A percentile compares a stretch with the other conserved stretches of the same genome.
phyloP scores from a whole-genome alignment of 2,797 vertebrate species.

The Enteromius thamalakanensis region DNA sequence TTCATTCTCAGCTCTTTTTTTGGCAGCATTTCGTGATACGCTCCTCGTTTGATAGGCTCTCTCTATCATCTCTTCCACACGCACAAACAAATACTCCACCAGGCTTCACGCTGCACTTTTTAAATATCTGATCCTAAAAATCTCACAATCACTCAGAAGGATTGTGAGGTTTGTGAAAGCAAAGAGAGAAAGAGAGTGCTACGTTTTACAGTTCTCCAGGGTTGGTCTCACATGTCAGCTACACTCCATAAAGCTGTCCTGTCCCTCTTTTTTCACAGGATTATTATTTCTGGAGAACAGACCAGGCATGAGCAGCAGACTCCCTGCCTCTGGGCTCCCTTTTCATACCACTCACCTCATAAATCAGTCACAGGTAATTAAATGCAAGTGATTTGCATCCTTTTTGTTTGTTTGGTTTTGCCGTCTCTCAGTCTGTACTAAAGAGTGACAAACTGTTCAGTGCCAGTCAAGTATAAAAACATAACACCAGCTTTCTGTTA shows the following conservation, averaged over 20 bases:
- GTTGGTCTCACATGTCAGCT: constrained; percentile 73
- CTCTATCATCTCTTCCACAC: constrained; percentile 33
- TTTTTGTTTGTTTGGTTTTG: constrained; percentile 76
- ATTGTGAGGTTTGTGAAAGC: constrained; percentile 29
- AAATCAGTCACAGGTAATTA: constrained; percentile 87
- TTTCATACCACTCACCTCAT: constrained; percentile 83
- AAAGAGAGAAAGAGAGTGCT: constrained; percentile 50
- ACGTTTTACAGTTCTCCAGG: constrained; percentile 60
- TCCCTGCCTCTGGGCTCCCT: constrained; percentile 75
- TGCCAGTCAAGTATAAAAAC: constrained; percentile 47
- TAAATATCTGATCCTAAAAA: constrained; percentile 38
- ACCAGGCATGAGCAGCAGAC: constrained; percentile 70
- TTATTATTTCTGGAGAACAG: constrained; percentile 81
- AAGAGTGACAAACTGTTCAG: constrained; percentile 49
- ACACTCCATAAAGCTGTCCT: constrained; percentile 84
- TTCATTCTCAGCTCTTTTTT: constrained; percentile 4
- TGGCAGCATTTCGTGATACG: background rate
- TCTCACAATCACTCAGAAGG: constrained; percentile 26
- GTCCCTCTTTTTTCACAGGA: constrained; percentile 66
- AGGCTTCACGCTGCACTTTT: constrained; percentile 6
- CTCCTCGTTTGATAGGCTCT: background rate
- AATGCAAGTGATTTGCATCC: constrained; percentile 84
- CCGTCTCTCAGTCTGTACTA: constrained; percentile 54
- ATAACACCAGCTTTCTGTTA: constrained; percentile 3
- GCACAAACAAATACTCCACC: constrained; percentile 25